phyloP scores from a whole-genome alignment of 2,888 invertebrate genomes.

The Ecliptopera silaceata region DNA sequence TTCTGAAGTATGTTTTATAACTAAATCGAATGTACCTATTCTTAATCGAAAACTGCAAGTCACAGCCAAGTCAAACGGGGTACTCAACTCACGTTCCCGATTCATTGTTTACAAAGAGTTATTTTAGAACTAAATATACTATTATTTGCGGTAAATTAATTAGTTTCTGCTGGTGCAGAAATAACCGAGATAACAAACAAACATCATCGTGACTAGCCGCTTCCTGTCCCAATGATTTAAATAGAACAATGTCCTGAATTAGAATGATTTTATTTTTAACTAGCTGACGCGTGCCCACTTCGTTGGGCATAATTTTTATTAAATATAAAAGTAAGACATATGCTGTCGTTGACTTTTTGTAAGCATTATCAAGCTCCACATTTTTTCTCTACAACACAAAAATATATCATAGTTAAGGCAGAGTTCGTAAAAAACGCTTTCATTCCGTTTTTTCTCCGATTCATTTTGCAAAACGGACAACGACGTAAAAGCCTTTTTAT shows the following conservation, averaged over 20 bases:
- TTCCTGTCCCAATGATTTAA: background rate
- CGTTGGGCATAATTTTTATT: too few species aligned
- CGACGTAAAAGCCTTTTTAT: too few species aligned
- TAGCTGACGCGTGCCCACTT: too few species aligned
- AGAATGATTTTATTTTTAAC: too few species aligned
- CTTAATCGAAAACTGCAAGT: background rate
- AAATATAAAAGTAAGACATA: too few species aligned
- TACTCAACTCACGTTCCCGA: background rate
- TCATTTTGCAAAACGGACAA: too few species aligned
- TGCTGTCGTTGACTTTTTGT: too few species aligned
- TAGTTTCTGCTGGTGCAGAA: conserved; percentile 1
- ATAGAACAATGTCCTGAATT: conserved; percentile 3
- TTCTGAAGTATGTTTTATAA: background rate
- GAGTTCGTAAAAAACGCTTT: too few species aligned
- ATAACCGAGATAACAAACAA: conserved; percentile 3
- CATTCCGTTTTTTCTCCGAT: too few species aligned
- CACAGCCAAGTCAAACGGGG: background rate
- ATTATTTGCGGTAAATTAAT: conserved; percentile 6
- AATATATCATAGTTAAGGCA: too few species aligned
- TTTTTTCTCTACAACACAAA: too few species aligned
- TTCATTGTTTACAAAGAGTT: conserved; percentile 5
- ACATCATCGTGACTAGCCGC: background rate
- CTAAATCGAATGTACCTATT: background rate
- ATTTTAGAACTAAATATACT: conserved; percentile 1
- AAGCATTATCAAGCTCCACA: too few species aligned